phyloP scores from a whole-genome alignment of 2,888 invertebrate species.

The Brachyopa scutellaris region DNA sequence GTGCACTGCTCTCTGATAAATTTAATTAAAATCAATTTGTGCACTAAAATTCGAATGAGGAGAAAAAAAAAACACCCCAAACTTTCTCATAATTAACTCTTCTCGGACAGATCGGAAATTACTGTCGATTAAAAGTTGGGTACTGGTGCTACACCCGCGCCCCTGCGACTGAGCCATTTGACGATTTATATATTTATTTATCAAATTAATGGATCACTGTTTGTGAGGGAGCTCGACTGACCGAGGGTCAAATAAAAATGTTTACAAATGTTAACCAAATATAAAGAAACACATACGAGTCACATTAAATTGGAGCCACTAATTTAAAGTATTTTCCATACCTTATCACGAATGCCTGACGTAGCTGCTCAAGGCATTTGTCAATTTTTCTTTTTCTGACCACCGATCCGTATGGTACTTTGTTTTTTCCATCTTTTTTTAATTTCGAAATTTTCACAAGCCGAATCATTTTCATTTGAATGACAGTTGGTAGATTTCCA shows the following conservation, averaged over 20 bases:
- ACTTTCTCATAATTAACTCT: conserved; percentile 49
- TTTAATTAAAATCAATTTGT: conserved; percentile 71
- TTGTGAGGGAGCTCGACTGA: conserved; percentile 16
- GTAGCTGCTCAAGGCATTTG: conserved; percentile 49
- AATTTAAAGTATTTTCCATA: conserved; percentile 19
- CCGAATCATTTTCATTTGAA: conserved; percentile 1
- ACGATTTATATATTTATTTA: conserved; percentile 63
- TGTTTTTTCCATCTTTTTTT: not conserved
- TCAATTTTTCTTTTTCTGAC: conserved; percentile 60
- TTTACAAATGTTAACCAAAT: conserved; percentile 2
- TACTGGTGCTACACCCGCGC: not conserved
- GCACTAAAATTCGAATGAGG: conserved; percentile 23
- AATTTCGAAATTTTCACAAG: conserved; percentile 6
- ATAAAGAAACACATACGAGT: conserved; percentile 2
- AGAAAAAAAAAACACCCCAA: conserved; percentile 12
- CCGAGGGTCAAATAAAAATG: conserved; percentile 3
- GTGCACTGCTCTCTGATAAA: conserved; percentile 57
- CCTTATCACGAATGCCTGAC: conserved; percentile 6
- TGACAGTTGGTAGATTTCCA: not conserved
- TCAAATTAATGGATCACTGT: conserved; percentile 59
- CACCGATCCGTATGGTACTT: conserved; percentile 38
- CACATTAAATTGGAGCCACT: conserved; percentile 13
- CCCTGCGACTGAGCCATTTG: conserved; percentile 9
- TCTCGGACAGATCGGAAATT: conserved; percentile 45
- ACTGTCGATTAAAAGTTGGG: conserved; percentile 33